These are phyloP conservation scores for Aythya baeri DNA, from an alignment of 2,113 vertebrate species.

Conservation along the genomic window DNA sequence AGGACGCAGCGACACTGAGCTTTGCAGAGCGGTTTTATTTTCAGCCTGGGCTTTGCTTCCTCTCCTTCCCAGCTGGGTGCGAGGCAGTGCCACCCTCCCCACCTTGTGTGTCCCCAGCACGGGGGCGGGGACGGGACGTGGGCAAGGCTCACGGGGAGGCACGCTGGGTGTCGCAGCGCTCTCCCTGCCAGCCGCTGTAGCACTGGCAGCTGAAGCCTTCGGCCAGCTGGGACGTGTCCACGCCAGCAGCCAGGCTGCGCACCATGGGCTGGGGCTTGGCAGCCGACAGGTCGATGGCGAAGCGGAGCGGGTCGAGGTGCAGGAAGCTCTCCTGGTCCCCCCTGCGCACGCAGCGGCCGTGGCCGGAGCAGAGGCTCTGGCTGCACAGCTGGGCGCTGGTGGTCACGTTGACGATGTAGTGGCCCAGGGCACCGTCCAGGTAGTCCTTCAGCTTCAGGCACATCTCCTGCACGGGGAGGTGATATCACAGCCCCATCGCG, in stretches of 20 bases:
- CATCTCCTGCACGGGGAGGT: slow-evolving; percentile 69
- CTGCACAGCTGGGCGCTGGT: slow-evolving; percentile 84
- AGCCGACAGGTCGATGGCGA: slow-evolving; percentile 70
- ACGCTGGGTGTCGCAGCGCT: slow-evolving; percentile 51
- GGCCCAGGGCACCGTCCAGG: slow-evolving; percentile 79
- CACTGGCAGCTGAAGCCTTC: slow-evolving; percentile 85
- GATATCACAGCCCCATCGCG: neutral
- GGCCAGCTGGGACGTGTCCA: slow-evolving; percentile 38
- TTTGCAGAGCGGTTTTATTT: neutral
- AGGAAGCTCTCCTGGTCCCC: slow-evolving; percentile 76
- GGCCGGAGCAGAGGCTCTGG: slow-evolving; percentile 74
- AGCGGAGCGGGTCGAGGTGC: slow-evolving; percentile 78
- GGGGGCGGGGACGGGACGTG: neutral
- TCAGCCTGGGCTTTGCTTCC: neutral
- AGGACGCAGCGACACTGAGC: neutral
- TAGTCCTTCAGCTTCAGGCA: slow-evolving; percentile 84
- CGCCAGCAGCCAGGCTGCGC: slow-evolving; percentile 54
- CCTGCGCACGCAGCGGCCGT: slow-evolving; percentile 83
- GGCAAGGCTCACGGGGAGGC: neutral
- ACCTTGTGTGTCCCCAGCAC: neutral
- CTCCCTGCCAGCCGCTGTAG: slow-evolving; percentile 81
- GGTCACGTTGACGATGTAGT: slow-evolving; percentile 87
- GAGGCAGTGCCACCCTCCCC: neutral
- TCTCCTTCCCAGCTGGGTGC: neutral
- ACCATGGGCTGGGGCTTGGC: slow-evolving; percentile 57